A percentile compares a stretch with the other conserved stretches of the same genome.
phyloP scores from a whole-genome alignment of 1,140 invertebrate genomes.

The Laupala kohalensis region DNA sequence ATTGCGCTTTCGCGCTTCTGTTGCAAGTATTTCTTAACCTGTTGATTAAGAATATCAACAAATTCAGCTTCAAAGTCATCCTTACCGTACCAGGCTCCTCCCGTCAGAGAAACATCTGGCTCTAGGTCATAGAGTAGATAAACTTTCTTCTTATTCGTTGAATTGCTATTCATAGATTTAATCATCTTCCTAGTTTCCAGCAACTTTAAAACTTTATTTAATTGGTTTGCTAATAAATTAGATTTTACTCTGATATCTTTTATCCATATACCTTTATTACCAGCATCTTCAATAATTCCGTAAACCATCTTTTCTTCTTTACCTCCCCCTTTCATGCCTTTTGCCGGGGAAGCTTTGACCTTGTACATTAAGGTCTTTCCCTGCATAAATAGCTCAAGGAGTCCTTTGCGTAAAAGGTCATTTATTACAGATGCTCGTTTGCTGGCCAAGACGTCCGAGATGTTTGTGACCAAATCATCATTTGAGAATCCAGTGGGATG shows the following conservation, averaged over 20 bases:
- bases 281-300: constrained; percentile 81
- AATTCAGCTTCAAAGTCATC: constrained; percentile 97
- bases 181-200: constrained; percentile 90
- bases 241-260: constrained; percentile 80
- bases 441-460: too few relatives aligned
- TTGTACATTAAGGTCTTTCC: constrained; percentile 48
- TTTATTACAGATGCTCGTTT: too few relatives aligned
- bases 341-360: constrained; percentile 55
- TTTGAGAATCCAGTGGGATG: too few relatives aligned
- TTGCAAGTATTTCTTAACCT: constrained; percentile 67
- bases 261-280: constrained; percentile 95
- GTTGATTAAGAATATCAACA: constrained; percentile 88
- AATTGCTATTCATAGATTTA: constrained; percentile 93
- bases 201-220: constrained; percentile 88
- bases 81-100: constrained; percentile 95
- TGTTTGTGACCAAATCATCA: too few relatives aligned
- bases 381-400: constrained; percentile 45
- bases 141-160: constrained; percentile 87
- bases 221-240: constrained; percentile 73
- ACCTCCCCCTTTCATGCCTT: constrained; percentile 62
- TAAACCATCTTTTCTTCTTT: constrained; percentile 89
- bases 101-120: constrained; percentile 85
- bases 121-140: constrained; percentile 94
- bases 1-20: constrained; percentile 56
- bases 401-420: too few relatives aligned